Conservation (phyloP, 1,140 invertebrate species). For the Apis florea region DNA sequence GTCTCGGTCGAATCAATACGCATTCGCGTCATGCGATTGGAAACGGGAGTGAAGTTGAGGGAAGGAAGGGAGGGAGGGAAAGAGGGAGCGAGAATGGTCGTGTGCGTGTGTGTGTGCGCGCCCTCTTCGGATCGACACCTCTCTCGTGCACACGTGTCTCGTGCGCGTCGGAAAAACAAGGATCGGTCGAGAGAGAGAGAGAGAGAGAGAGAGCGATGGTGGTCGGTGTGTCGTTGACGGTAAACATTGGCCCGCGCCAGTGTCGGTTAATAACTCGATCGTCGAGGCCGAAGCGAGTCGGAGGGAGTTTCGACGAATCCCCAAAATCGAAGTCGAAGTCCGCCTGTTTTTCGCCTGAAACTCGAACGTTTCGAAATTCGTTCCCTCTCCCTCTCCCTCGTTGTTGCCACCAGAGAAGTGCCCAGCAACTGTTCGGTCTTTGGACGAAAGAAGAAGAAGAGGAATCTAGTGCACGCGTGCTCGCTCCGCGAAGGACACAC, state of each 20-base stretch:
- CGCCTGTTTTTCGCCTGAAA: no score
- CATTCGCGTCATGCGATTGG: conserved; percentile 23
- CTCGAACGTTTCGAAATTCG: neutral
- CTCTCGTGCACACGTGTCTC: conserved; percentile 26
- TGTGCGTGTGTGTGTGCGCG: neutral
- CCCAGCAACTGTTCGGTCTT: no score
- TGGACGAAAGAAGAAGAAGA: no score
- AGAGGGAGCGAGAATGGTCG: neutral
- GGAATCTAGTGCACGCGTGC: conserved; percentile 2
- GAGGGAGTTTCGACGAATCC: no score
- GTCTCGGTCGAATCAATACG: conserved; percentile 59
- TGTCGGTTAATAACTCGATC: conserved; percentile 35
- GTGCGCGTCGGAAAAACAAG: conserved; percentile 5
- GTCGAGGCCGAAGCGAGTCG: no score
- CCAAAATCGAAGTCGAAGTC: no score
- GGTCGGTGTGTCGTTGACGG: conserved; percentile 6
- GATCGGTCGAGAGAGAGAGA: neutral
- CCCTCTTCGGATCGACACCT: neutral
- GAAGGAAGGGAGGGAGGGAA: neutral
- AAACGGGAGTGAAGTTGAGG: neutral
- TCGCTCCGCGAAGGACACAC: neutral
- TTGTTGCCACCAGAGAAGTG: no score
- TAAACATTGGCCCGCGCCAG: neutral
- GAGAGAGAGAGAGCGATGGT: no score
- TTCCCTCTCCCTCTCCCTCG: no score